A percentile compares a stretch with the other conserved stretches of the same genome.
phyloP scores from a whole-genome alignment of 2,888 invertebrate species.

The Drosophila buzzatii region DNA sequence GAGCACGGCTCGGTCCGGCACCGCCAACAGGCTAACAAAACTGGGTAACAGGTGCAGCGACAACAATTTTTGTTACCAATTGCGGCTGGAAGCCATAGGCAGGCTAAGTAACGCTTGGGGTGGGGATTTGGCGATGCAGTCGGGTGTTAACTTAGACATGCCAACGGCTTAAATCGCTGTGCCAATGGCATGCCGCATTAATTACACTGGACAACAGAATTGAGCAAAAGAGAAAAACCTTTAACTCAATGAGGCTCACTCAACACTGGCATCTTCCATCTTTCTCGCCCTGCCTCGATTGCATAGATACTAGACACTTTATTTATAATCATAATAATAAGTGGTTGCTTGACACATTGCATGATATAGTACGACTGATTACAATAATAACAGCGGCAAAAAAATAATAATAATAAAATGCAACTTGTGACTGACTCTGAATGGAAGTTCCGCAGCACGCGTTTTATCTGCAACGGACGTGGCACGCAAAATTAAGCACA shows the following conservation, averaged over 20 bases:
- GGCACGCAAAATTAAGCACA: slow-evolving; percentile 55
- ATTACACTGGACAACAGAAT: slow-evolving; percentile 50
- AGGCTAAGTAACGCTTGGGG: slow-evolving; percentile 27
- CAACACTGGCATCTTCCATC: neutral
- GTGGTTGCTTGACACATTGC: slow-evolving; percentile 23
- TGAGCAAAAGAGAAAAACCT: neutral
- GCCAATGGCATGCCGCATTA: slow-evolving; percentile 35
- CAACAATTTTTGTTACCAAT: slow-evolving; percentile 64
- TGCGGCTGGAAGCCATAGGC: slow-evolving; percentile 72
- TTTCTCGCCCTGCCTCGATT: neutral
- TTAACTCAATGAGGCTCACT: neutral
- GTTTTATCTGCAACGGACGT: slow-evolving; percentile 78
- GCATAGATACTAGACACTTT: neutral
- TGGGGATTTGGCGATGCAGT: slow-evolving; percentile 6
- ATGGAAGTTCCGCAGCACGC: slow-evolving; percentile 72
- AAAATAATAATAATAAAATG: slow-evolving; percentile 10
- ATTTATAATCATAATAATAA: neutral
- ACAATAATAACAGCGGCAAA: slow-evolving; percentile 18
- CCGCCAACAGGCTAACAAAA: slow-evolving; percentile 51
- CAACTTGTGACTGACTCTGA: slow-evolving; percentile 32
- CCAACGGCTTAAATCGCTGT: slow-evolving; percentile 29
- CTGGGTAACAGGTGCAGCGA: slow-evolving; percentile 74
- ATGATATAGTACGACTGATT: slow-evolving; percentile 33
- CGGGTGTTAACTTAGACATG: slow-evolving; percentile 20
- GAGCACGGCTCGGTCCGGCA: slow-evolving; percentile 20